Conservation (phyloP, 2,113 vertebrate species). For the Pangasianodon gigas region DNA sequence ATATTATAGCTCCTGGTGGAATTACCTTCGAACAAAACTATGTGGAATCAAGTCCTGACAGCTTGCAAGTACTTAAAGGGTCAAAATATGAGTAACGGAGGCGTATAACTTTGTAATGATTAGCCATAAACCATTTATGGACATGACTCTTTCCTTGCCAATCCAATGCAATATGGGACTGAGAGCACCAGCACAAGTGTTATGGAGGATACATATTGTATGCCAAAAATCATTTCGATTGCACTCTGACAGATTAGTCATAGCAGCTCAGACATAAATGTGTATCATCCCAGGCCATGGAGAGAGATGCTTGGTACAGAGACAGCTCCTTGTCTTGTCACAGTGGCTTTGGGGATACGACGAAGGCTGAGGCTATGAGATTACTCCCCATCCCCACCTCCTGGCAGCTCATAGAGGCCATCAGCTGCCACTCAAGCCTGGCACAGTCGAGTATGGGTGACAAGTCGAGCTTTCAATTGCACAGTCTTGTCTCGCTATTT, state of each 20-base stretch:
- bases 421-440: conserved; percentile 48
- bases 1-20: background rate
- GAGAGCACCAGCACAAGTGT: conserved; percentile 4
- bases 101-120: conserved; percentile 1
- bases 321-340: conserved; percentile 68
- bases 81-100: background rate
- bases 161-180: background rate
- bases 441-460: conserved; percentile 40
- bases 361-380: conserved; percentile 60
- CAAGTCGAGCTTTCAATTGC: conserved; percentile 27
- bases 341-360: conserved; percentile 54
- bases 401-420: conserved; percentile 42
- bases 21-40: background rate
- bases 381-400: conserved; percentile 37
- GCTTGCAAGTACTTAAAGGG: background rate
- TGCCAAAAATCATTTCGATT: conserved; percentile 46
- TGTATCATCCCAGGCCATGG: conserved; percentile 36
- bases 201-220: conserved; percentile 35
- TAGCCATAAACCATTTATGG: conserved; percentile 16
- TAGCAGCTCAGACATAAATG: conserved; percentile 46
- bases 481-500: conserved; percentile 21
- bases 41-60: background rate
- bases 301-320: conserved; percentile 58
- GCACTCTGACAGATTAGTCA: conserved; percentile 49
- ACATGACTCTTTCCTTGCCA: conserved; percentile 12